These are phyloP conservation scores for Ptilodon capucinus DNA, from an alignment of 2,888 invertebrate species.

Conservation along the genomic window DNA sequence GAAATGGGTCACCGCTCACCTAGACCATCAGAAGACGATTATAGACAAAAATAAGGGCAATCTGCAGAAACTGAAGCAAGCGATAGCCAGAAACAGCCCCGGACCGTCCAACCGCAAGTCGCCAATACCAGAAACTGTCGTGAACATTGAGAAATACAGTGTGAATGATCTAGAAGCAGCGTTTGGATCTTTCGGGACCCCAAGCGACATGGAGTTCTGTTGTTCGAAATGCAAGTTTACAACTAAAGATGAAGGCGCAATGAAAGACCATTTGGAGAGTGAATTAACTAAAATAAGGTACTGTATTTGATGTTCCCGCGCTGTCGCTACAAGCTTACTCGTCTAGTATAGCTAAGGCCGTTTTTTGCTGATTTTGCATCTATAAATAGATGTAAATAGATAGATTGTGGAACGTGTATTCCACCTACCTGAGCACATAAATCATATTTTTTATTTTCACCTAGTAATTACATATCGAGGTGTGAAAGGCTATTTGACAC, in stretches of 20 bases:
- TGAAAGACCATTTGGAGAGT: constrained; percentile 64
- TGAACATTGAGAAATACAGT: constrained; percentile 7
- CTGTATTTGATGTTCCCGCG: neutral
- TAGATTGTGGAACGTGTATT: too few species aligned
- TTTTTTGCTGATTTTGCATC: too few species aligned
- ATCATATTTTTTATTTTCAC: too few species aligned
- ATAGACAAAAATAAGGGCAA: constrained; percentile 52
- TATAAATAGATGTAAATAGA: too few species aligned
- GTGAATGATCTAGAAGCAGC: constrained; percentile 46
- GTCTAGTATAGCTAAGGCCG: too few species aligned
- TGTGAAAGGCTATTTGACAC: too few species aligned
- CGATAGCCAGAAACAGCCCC: constrained; percentile 20
- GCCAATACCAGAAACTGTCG: neutral
- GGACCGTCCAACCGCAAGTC: constrained; percentile 4
- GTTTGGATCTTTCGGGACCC: constrained; percentile 58
- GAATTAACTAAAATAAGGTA: constrained; percentile 71
- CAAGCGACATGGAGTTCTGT: constrained; percentile 41
- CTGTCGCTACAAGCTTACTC: too few species aligned
- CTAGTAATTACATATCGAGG: too few species aligned
- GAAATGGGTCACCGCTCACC: constrained; percentile 71
- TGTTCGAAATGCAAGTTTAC: constrained; percentile 62
- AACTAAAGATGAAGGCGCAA: constrained; percentile 45
- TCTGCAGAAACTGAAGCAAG: constrained; percentile 47
- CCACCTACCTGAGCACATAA: too few species aligned
- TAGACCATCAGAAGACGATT: constrained; percentile 54